phyloP scores from a whole-genome alignment of 2,113 vertebrate species.

The Saccopteryx leptura region DNA sequence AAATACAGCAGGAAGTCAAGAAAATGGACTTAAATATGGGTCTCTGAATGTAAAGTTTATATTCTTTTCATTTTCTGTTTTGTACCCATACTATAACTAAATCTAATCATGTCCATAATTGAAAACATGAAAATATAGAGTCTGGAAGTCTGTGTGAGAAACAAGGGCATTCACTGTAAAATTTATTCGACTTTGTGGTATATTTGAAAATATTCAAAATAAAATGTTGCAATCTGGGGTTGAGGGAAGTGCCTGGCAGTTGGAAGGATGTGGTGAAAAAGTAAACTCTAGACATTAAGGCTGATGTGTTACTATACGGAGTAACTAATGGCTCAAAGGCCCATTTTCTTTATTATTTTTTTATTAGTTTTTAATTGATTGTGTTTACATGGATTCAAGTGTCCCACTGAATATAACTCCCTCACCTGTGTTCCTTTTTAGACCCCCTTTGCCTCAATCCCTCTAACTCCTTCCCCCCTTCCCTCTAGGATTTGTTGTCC shows the following conservation, averaged over 20 bases:
- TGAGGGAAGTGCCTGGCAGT: background rate
- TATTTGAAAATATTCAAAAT: conserved; percentile 43
- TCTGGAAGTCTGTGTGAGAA: background rate
- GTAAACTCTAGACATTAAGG: background rate
- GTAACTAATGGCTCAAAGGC: background rate
- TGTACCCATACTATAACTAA: background rate
- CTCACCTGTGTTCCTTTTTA: too few species aligned
- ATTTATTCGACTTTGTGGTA: background rate
- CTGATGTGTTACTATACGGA: background rate
- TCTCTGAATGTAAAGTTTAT: background rate
- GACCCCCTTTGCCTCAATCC: too few species aligned
- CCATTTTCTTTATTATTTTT: background rate
- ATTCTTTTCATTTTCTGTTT: background rate
- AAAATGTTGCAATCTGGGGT: background rate
- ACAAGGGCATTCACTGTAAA: conserved; percentile 30
- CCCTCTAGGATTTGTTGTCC: too few species aligned
- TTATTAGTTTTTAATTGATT: too few species aligned
- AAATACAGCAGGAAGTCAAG: background rate
- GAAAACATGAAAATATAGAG: background rate
- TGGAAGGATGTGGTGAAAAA: conserved; percentile 35
- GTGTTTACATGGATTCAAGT: too few species aligned
- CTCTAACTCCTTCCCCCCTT: too few species aligned
- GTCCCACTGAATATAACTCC: too few species aligned
- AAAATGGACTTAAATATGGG: background rate
- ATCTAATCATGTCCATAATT: background rate